phyloP scores from a whole-genome alignment of 2,888 invertebrate genomes.

The Eupithecia insigniata region DNA sequence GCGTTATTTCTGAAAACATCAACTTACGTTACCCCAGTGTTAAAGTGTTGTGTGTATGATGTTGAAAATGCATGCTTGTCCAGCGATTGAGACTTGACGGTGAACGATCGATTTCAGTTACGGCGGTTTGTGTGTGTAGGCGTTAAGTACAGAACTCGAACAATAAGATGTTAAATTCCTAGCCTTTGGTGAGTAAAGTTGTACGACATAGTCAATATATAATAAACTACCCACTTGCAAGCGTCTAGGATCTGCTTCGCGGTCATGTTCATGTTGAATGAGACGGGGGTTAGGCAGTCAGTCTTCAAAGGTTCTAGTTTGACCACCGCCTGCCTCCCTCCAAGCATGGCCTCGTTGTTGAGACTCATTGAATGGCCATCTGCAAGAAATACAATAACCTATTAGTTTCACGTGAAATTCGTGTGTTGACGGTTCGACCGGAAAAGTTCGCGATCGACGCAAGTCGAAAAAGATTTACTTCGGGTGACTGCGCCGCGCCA shows the following conservation, averaged over 20 bases:
- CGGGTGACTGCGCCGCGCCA: not conserved
- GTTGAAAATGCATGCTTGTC: not conserved
- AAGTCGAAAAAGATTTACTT: not conserved
- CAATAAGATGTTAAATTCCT: too few relatives aligned
- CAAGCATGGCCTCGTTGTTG: conserved; percentile 69
- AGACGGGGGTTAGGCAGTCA: conserved; percentile 86
- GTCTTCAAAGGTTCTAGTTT: conserved; percentile 86
- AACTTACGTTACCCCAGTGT: not conserved
- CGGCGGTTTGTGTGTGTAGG: not conserved
- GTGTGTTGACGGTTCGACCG: not conserved
- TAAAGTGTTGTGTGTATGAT: too few relatives aligned
- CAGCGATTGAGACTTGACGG: not conserved
- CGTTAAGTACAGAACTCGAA: too few relatives aligned
- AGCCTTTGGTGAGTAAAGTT: too few relatives aligned
- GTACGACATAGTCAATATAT: not conserved
- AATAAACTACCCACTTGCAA: conserved; percentile 85
- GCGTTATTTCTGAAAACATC: conserved; percentile 64
- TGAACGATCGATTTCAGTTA: not conserved
- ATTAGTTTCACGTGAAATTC: not conserved
- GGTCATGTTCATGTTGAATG: conserved; percentile 90
- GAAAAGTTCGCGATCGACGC: not conserved
- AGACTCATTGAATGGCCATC: conserved; percentile 45
- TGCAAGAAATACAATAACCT: conserved; percentile 38
- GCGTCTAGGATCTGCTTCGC: conserved; percentile 88
- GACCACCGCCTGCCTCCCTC: conserved; percentile 85